Conservation (phyloP, 2,888 invertebrate species). For the Melanargia galathea region DNA sequence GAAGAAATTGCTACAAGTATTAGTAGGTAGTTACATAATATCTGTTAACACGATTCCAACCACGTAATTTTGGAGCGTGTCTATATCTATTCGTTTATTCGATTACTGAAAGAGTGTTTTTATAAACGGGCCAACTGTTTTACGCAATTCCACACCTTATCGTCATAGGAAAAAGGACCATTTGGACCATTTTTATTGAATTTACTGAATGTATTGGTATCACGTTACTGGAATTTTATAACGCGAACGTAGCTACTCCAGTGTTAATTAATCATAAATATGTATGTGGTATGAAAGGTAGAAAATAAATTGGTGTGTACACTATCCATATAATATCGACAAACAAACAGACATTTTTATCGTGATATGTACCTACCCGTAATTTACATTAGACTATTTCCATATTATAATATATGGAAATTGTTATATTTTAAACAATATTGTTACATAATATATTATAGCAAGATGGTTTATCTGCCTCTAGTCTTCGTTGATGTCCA, state of each 20-base stretch:
- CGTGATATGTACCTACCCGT: no score
- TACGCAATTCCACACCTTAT: not conserved
- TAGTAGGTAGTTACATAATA: no score
- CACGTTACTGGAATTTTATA: constrained; percentile 4
- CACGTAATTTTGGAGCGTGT: constrained; percentile 15
- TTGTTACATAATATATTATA: no score
- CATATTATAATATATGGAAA: no score
- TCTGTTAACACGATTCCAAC: constrained; percentile 13
- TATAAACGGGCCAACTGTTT: not conserved
- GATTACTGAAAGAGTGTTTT: constrained; percentile 19
- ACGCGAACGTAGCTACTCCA: no score
- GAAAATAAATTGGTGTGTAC: not conserved
- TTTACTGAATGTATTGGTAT: not conserved
- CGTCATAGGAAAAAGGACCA: not conserved
- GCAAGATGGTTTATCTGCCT: no score
- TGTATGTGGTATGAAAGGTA: not conserved
- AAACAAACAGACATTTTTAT: no score
- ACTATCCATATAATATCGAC: no score
- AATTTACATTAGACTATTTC: no score
- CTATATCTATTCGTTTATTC: constrained; percentile 20
- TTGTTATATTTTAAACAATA: no score
- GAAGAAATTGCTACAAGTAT: constrained; percentile 2
- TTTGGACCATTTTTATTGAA: not conserved
- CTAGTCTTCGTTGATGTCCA: no score
- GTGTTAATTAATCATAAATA: constrained; percentile 2